These are phyloP conservation scores for Stichodactyla helianthus DNA, from an alignment of 64 coral and sea anemone species.

Conservation along the genomic window DNA sequence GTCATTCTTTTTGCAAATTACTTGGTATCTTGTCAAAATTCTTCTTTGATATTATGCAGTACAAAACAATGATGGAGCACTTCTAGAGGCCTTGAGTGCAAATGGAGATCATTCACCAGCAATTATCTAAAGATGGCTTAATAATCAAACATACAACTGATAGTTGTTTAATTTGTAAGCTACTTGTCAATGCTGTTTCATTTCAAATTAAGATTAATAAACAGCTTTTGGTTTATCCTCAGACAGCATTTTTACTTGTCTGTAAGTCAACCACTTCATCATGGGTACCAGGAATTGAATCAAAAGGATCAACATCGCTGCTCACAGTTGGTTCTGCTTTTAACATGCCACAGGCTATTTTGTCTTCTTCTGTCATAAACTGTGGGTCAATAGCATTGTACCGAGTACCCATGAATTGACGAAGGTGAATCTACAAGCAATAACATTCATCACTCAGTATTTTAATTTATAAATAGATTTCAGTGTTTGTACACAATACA, in stretches of 20 bases:
- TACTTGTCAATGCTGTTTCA: neutral
- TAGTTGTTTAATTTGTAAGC: neutral
- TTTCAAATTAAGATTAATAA: too few species aligned
- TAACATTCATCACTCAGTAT: neutral
- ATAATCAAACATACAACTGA: neutral
- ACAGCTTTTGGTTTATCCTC: too few species aligned
- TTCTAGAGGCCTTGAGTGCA: too few species aligned
- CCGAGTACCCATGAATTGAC: constrained; percentile 83
- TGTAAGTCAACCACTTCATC: constrained; percentile 14
- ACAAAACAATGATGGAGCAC: too few species aligned
- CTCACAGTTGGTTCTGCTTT: neutral
- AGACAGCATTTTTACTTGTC: neutral
- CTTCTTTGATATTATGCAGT: too few species aligned
- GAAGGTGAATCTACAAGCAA: constrained; percentile 77
- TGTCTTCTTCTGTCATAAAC: constrained; percentile 81
- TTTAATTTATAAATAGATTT: neutral
- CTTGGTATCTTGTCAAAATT: too few species aligned
- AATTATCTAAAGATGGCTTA: too few species aligned
- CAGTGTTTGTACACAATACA: neutral
- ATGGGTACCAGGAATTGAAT: neutral
- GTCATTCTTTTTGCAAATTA: too few species aligned
- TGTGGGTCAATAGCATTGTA: constrained; percentile 82
- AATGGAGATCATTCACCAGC: too few species aligned
- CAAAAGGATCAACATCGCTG: neutral
- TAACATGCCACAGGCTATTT: constrained; percentile 65